Evolutionary conservation across 2,113 vertebrate species (phyloP).

Genomic region (Thamnophis sirtalis): DNA sequence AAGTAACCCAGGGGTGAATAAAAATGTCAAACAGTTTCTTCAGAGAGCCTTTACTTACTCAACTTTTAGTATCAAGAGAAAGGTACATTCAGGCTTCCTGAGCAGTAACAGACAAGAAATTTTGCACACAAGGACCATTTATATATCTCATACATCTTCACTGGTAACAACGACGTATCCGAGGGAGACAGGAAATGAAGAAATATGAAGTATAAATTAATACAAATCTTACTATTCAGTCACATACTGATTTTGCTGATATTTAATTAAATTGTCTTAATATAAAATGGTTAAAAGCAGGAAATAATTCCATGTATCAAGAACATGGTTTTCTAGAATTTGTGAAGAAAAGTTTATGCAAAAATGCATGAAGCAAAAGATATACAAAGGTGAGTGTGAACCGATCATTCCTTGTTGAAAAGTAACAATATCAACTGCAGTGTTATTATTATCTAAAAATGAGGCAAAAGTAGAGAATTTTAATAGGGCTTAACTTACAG

Average conservation of each 20-base stretch:
- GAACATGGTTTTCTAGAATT: neutral
- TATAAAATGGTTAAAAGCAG: neutral
- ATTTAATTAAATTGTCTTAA: neutral
- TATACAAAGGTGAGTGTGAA: neutral
- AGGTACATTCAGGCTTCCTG: accelerated
- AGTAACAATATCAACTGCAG: neutral
- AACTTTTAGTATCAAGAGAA: neutral
- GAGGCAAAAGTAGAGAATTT: neutral
- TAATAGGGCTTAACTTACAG: neutral
- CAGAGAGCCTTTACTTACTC: neutral
- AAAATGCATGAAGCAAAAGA: neutral
- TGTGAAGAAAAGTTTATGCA: neutral
- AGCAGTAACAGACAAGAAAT: neutral
- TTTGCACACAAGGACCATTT: accelerated
- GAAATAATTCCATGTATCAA: neutral
- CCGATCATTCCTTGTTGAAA: neutral
- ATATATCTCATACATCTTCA: accelerated
- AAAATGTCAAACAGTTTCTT: constrained; percentile 18
- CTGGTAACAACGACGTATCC: neutral
- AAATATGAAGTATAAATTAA: neutral
- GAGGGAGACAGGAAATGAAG: neutral
- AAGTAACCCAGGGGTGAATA: neutral
- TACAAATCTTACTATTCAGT: neutral
- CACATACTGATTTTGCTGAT: neutral
- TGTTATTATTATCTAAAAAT: neutral